These are phyloP conservation scores for Parotocinclus haroldoi DNA, from an alignment of 2,797 vertebrate species.

Conservation along the genomic window DNA sequence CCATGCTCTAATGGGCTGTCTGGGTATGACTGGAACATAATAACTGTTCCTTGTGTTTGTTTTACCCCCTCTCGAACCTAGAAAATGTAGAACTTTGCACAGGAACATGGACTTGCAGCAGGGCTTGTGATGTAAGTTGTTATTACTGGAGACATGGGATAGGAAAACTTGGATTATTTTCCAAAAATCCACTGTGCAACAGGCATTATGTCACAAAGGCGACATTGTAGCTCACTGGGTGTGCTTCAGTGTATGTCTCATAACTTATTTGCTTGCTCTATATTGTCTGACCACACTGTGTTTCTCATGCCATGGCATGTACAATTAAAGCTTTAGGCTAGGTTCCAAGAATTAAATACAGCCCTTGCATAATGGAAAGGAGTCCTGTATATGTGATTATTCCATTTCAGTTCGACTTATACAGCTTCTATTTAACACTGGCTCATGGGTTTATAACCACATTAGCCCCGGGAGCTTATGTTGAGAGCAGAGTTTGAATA, in stretches of 20 bases:
- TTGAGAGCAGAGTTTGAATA: slow-evolving; percentile 23
- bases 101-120: slow-evolving; percentile 69
- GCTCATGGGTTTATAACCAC: slow-evolving; percentile 30
- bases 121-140: slow-evolving; percentile 76
- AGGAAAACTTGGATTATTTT: slow-evolving; percentile 75
- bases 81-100: slow-evolving; percentile 61
- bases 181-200: slow-evolving; percentile 65
- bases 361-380: slow-evolving; percentile 40
- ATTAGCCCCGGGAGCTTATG: slow-evolving; percentile 30
- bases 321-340: slow-evolving; percentile 58
- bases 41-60: slow-evolving; percentile 67
- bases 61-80: slow-evolving; percentile 62
- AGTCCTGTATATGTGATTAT: background rate
- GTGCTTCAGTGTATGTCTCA: slow-evolving; percentile 9
- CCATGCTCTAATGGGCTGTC: slow-evolving; percentile 68
- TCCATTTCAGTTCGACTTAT: background rate
- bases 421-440: no score
- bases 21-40: slow-evolving; percentile 69
- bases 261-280: slow-evolving; percentile 49
- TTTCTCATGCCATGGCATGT: slow-evolving; percentile 49
- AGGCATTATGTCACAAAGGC: slow-evolving; percentile 78
- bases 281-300: slow-evolving; percentile 59
- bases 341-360: slow-evolving; percentile 4
- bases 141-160: slow-evolving; percentile 75
- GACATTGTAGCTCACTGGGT: slow-evolving; percentile 66